Base-by-base conservation (phyloP, 2,888 invertebrate genomes). In the Himalopsyche japonica region DNA sequence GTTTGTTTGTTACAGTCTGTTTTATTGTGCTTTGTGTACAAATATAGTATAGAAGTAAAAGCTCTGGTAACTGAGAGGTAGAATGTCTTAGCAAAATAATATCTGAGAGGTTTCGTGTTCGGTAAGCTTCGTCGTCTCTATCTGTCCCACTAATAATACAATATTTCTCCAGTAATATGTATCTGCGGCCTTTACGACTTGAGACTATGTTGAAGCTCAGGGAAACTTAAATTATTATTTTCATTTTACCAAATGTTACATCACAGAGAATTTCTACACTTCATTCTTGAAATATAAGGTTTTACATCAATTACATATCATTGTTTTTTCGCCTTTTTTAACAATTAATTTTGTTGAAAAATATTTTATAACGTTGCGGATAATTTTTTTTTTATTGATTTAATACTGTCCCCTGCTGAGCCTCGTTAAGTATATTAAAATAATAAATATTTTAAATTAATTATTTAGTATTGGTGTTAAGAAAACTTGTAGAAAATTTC, bases 151-250 rank as follows among this genome's bases (percentile, higher is more conserved):
- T 57, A 83, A 80, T 83, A 83, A 79, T 80, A 83, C 83, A 70
- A 83, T 83, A 83, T 83, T 83, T 83, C 83, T 80, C 30, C 47
- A 32, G 47, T 57, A 83, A 83, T 83, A 82, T 81, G 81, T 81
- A 81, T 81, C 76, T 81, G 47, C 24, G 76, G 76, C 47, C 27
- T 76, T 18, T 76, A 76, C 27, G 76, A 34, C 76, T 30, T 32
- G 76, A 34, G 76, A 76, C 76, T 34, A 30, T n/a, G 34, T 34
- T 76, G 8, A 34, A 27, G 30, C 76, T 34, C 34, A 34, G 76
- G 76, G 18, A 76, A 76, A 76, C 32, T 76, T 1, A 76, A 30
- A 32, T 7, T n/a, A 32, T 76, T n/a, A 6, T 1, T 20, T 57
- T 20, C 20, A 57, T 20, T 20, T 57, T 1, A n/a, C 18, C n/a